Evolutionary conservation across 2,888 invertebrate genomes (phyloP).

Genomic region (Teleogryllus oceanicus): DNA sequence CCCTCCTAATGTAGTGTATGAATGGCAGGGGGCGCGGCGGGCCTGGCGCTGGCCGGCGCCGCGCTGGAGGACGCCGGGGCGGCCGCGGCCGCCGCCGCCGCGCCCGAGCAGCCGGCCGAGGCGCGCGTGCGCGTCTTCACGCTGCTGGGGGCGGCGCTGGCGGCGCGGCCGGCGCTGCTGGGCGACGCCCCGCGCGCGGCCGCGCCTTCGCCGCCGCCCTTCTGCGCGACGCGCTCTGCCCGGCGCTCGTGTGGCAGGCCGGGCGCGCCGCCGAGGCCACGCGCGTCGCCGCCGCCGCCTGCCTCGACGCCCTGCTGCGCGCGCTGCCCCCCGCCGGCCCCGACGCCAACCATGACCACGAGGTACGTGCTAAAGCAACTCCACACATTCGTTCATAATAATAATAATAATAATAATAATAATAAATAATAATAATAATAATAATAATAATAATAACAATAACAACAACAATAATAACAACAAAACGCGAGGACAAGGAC

Average conservation of each 20-base stretch:
- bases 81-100: not conserved
- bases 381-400: too few relatives aligned
- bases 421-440: too few relatives aligned
- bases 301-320: not conserved
- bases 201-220: not conserved
- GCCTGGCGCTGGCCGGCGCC: not conserved
- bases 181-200: not conserved
- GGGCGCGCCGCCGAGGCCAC: not conserved
- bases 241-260: not conserved
- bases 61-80: not conserved
- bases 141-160: not conserved
- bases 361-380: too few relatives aligned
- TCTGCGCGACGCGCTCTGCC: not conserved
- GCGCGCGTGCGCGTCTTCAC: not conserved
- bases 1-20: too few relatives aligned
- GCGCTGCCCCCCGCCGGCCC: not conserved
- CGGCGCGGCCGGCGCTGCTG: not conserved
- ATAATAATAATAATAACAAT: too few relatives aligned
- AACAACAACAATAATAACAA: too few relatives aligned
- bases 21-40: not conserved
- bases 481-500: too few relatives aligned
- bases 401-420: too few relatives aligned
- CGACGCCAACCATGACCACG: too few relatives aligned
- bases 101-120: not conserved
- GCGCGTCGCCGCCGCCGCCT: not conserved